Evolutionary conservation across 2,797 vertebrate species (phyloP), one percentile per base, ranked within the genome.

Genomic region (Melanotaenia nigrans): DNA sequence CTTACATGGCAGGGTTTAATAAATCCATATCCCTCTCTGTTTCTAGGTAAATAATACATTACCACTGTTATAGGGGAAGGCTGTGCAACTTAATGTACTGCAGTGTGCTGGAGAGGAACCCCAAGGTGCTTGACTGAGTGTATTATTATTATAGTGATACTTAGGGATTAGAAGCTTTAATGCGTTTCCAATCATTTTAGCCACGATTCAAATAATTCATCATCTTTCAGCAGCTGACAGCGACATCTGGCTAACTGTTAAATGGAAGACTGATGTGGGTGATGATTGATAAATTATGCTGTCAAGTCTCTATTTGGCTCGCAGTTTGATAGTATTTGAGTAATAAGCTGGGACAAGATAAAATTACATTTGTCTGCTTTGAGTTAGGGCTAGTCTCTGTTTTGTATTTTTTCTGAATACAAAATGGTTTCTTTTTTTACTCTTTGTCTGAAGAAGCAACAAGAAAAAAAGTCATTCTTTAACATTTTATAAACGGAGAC

Each of bases 231-330:
- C 58, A 68, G 60, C 25, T 78, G 66, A 82, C 74, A 38, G 80
- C 57, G 76, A 64, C 86, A 82, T 82, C 75, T 85, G 81, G 85
- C 65, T 65, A 32, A 51, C 64, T 67, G 47, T 22, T 14, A 24
- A 38, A 7, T 58, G 64, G 40, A 13, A 25, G 32, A 12, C 9
- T 62, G 68, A 63, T 63, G 68, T 5, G 16, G 63, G 61, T n/a
- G 18, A 67, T 75, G 68, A 78, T 57, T 74, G 74, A 81, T 61
- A 81, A 77, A 83, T 62, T 30, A 82, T 71, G 56, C 73, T 63
- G 40, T 63, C 5, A 6, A 28, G 68, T 73, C 32, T 61, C 69
- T 65, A 5, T 67, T 60, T 65, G 9, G 49, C 40, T 63, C 49
- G 12, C 63, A 56, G 45, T 20, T 64, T 68, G 40, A 68, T 53